These are phyloP conservation scores for Melierax canorus DNA, from an alignment of 2,113 vertebrate species.

Conservation along the genomic window DNA sequence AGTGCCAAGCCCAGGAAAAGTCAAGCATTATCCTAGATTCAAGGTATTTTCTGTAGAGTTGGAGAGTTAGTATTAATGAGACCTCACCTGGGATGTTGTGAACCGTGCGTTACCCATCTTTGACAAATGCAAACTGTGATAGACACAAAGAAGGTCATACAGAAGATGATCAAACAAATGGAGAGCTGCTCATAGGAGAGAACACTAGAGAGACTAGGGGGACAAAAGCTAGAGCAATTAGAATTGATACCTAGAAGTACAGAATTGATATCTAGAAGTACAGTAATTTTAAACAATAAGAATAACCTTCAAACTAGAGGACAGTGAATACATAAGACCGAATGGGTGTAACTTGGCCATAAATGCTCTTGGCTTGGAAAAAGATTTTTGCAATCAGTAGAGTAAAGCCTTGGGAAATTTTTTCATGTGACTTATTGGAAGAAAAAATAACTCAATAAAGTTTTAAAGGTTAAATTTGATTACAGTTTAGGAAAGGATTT, in stretches of 20 bases:
- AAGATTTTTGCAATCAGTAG: neutral
- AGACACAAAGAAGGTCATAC: neutral
- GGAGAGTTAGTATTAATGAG: neutral
- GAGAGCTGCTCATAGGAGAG: neutral
- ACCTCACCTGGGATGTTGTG: neutral
- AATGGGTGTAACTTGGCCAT: neutral
- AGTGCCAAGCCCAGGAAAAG: neutral
- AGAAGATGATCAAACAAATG: neutral
- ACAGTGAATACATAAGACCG: neutral
- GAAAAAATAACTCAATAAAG: neutral
- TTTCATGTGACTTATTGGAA: neutral
- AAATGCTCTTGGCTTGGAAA: neutral
- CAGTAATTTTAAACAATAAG: neutral
- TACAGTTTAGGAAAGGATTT: neutral
- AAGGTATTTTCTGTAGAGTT: neutral
- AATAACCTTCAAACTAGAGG: neutral
- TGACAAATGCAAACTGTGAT: neutral
- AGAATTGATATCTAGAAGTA: neutral
- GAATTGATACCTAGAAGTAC: neutral
- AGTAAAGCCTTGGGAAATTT: neutral
- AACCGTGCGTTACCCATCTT: neutral
- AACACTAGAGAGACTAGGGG: neutral
- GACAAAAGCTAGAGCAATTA: neutral
- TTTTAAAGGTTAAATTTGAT: neutral
- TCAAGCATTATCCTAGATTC: neutral